A percentile compares a stretch with the other conserved stretches of the same genome.
phyloP scores from a whole-genome alignment of 92 coral and sea anemone genomes.

The Umimayanthus kanabou region DNA sequence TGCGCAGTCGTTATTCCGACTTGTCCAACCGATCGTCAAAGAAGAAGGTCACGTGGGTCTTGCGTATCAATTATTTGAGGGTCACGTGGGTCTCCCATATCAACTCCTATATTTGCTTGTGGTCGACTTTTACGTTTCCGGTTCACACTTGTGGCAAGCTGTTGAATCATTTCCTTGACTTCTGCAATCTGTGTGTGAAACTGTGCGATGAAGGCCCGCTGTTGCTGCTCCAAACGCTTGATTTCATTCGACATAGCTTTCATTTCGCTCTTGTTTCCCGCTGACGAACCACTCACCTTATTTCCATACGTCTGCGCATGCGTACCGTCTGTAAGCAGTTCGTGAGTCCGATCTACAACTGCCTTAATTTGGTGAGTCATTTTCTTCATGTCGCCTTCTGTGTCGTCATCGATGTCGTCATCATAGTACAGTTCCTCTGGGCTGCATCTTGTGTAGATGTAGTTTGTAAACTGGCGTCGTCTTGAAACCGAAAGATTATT shows the following conservation, averaged over 20 bases:
- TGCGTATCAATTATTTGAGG: not conserved
- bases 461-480: conserved; percentile 71
- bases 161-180: conserved; percentile 69
- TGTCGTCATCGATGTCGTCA: conserved; percentile 73
- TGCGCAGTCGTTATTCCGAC: no score
- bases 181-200: conserved; percentile 80
- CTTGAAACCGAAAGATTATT: conserved; percentile 64
- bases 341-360: conserved; percentile 68
- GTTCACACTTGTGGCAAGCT: conserved; percentile 47
- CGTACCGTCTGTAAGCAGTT: conserved; percentile 12
- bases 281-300: conserved; percentile 28
- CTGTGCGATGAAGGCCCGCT: conserved; percentile 63
- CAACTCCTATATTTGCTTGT: not conserved
- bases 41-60: not conserved
- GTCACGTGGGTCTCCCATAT: not conserved
- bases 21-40: not conserved
- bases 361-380: conserved; percentile 95
- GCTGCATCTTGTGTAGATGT: conserved; percentile 80
- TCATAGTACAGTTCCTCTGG: conserved; percentile 92
- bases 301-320: conserved; percentile 49
- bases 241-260: conserved; percentile 60
- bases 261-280: conserved; percentile 50
- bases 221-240: conserved; percentile 70
- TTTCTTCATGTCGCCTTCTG: conserved; percentile 78
- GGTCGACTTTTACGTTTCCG: conserved; percentile 24